Conservation (phyloP, 2,888 invertebrate species). For the Calliopum simillimum region DNA sequence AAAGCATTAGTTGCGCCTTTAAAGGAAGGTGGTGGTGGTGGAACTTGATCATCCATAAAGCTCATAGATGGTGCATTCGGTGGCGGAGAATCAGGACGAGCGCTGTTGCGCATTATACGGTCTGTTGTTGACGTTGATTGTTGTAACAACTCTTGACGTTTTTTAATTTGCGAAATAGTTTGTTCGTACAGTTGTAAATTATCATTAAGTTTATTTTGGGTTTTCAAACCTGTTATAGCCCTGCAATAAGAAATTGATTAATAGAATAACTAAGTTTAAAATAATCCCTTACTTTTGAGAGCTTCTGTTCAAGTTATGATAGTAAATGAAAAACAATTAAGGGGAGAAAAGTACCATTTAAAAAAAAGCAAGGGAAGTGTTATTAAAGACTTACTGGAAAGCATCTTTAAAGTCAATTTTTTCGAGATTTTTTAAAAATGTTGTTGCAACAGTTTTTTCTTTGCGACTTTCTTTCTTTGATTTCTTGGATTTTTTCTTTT, state of each 20-base stretch:
- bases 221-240: slow-evolving; percentile 66
- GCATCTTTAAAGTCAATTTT: slow-evolving; percentile 76
- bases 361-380: background rate
- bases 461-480: slow-evolving; percentile 67
- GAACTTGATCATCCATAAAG: slow-evolving; percentile 22
- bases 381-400: slow-evolving; percentile 70
- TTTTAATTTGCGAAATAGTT: slow-evolving; percentile 60
- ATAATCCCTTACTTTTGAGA: slow-evolving; percentile 7
- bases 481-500: slow-evolving; percentile 72
- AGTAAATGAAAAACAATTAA: background rate
- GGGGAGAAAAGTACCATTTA: background rate
- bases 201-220: slow-evolving; percentile 52
- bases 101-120: slow-evolving; percentile 5
- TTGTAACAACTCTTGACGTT: slow-evolving; percentile 43
- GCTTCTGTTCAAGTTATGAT: background rate
- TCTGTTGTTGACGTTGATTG: slow-evolving; percentile 40
- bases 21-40: slow-evolving; percentile 32
- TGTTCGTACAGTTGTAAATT: slow-evolving; percentile 58
- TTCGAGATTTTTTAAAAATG: slow-evolving; percentile 68
- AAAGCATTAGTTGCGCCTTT: background rate
- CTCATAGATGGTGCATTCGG: slow-evolving; percentile 49
- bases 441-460: slow-evolving; percentile 68
- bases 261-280: background rate
- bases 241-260: slow-evolving; percentile 42
- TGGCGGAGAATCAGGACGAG: slow-evolving; percentile 47